Percentiles rank a stretch among this genome's conserved stretches.
Conservation (phyloP, 2,888 invertebrate species). For the Eustalomyia histrio region DNA sequence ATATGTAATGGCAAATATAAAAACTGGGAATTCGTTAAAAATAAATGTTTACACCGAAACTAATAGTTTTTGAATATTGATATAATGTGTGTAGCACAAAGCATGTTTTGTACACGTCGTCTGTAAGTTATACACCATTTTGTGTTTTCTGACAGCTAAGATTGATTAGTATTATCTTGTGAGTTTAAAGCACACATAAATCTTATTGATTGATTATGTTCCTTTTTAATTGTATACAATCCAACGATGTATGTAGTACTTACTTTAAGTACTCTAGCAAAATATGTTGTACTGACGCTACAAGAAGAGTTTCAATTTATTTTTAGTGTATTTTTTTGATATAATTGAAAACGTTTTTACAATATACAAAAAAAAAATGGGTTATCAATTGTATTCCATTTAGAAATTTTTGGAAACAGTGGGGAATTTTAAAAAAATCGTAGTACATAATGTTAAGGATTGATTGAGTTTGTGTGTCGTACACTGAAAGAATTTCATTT, state of each 20-base stretch:
- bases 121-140: conserved; percentile 59
- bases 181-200: conserved; percentile 75
- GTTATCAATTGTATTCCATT: too few species aligned
- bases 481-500: too few species aligned
- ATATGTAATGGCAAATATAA: neutral
- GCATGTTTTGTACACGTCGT: conserved; percentile 30
- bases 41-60: neutral
- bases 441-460: too few species aligned
- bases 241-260: conserved; percentile 20
- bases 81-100: neutral
- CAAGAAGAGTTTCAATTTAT: too few species aligned
- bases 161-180: conserved; percentile 78
- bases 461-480: too few species aligned
- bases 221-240: conserved; percentile 52
- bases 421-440: too few species aligned
- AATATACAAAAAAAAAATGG: too few species aligned
- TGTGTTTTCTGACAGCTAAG: conserved; percentile 70
- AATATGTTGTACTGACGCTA: too few species aligned
- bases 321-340: too few species aligned
- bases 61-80: neutral
- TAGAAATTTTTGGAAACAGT: too few species aligned
- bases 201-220: conserved; percentile 78
- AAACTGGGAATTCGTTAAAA: neutral
- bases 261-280: conserved; percentile 1
- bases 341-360: too few species aligned